Evolutionary conservation across 2,113 vertebrate genomes (phyloP).

Genomic region (Sinocyclocheilus grahami): DNA sequence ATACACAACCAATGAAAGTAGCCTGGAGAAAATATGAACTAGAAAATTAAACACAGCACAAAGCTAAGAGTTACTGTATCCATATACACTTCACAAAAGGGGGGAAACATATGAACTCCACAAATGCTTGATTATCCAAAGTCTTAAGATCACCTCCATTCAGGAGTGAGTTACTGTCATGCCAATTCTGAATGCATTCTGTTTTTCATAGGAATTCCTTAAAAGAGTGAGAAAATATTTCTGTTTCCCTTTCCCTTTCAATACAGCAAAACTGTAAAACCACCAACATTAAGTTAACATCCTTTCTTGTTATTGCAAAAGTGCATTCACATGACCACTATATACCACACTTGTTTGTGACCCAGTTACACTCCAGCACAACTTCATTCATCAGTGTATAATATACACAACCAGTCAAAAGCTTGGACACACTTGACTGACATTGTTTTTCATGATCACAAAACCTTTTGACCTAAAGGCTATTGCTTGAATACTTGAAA

Average conservation of each 20-base stretch:
- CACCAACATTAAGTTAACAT: neutral
- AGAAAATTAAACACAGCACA: neutral
- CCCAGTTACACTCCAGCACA: neutral
- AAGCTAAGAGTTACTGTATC: neutral
- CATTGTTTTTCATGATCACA: neutral
- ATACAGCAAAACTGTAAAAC: neutral
- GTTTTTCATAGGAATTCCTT: neutral
- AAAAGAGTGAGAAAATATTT: neutral
- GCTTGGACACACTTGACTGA: neutral
- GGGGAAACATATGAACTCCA: neutral
- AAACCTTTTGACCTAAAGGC: neutral
- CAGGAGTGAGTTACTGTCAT: neutral
- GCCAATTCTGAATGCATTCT: neutral
- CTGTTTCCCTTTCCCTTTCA: neutral
- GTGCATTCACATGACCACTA: neutral
- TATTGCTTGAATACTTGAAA: neutral
- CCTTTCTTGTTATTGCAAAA: neutral
- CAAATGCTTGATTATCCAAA: neutral
- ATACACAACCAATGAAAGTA: conserved; percentile 7
- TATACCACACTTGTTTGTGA: neutral
- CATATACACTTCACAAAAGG: neutral
- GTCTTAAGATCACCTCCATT: neutral
- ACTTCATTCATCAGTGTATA: neutral
- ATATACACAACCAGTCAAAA: neutral
- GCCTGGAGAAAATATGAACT: neutral